Evolutionary conservation across 1,140 invertebrate genomes (phyloP).

Genomic region (Drosophila sucinea): DNA sequence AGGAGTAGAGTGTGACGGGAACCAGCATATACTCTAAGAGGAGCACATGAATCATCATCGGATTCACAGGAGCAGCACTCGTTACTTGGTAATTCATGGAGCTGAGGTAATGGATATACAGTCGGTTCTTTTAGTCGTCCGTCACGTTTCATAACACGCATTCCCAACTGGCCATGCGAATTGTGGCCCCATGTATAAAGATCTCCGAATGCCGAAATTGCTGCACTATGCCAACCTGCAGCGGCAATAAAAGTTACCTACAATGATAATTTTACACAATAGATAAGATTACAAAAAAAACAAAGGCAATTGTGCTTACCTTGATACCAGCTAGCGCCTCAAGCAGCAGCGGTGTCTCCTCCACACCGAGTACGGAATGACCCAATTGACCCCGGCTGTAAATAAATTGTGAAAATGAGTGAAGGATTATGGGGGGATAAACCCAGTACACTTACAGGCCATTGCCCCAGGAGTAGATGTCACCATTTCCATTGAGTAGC

Average conservation of each 20-base stretch:
- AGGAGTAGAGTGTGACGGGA: conserved; percentile 87
- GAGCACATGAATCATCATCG: conserved; percentile 62
- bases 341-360: conserved; percentile 86
- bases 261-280: conserved; percentile 19
- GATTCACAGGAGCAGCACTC: conserved; percentile 82
- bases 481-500: conserved; percentile 88
- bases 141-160: conserved; percentile 82
- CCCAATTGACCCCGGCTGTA: conserved; percentile 93
- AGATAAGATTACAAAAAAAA: conserved; percentile 26
- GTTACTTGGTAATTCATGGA: conserved; percentile 53
- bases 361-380: conserved; percentile 87
- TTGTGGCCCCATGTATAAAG: conserved; percentile 97
- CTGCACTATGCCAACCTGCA: conserved; percentile 93
- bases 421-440: neutral
- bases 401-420: conserved; percentile 21
- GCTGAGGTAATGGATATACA: conserved; percentile 73
- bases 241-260: conserved; percentile 87
- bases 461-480: conserved; percentile 91
- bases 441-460: conserved; percentile 87
- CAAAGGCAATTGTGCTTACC: conserved; percentile 51
- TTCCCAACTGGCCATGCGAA: conserved; percentile 92
- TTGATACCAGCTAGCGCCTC: conserved; percentile 89
- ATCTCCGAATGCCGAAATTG: conserved; percentile 90
- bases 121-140: conserved; percentile 61
- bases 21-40: conserved; percentile 87